These are phyloP conservation scores for Geotria australis DNA, from an alignment of 2,797 vertebrate species.

Conservation along the genomic window DNA sequence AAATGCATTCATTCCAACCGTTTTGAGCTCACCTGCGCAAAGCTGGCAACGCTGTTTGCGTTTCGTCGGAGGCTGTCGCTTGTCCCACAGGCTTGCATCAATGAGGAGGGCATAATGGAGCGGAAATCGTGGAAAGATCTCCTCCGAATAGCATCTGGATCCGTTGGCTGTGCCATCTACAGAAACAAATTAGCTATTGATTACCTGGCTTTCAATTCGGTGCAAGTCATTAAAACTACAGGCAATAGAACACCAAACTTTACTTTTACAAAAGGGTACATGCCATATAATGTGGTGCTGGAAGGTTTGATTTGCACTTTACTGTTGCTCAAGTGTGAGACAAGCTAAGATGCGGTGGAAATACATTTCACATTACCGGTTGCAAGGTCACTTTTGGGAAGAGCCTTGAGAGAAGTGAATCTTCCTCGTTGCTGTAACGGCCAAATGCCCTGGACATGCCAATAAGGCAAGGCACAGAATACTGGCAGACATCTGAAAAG, in stretches of 20 bases:
- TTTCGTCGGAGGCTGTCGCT: conserved; percentile 45
- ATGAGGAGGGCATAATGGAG: conserved; percentile 68
- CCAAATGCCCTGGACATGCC: conserved; percentile 31
- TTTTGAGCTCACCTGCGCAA: conserved; percentile 24
- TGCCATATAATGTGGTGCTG: no score
- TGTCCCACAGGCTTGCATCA: conserved; percentile 40
- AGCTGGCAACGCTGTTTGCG: conserved; percentile 33
- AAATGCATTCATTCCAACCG: no score
- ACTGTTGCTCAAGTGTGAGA: no score
- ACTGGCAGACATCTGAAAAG: no score
- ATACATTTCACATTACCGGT: conserved; percentile 8
- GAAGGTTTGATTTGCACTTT: no score
- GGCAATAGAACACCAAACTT: no score
- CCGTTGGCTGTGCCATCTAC: conserved; percentile 8
- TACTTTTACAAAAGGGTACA: no score
- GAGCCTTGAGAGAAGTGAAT: conserved; percentile 64
- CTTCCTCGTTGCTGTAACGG: conserved; percentile 65
- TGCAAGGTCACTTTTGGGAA: conserved; percentile 38
- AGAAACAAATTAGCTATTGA: no score
- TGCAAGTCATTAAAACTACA: no score
- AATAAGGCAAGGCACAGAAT: not conserved
- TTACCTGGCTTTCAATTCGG: no score
- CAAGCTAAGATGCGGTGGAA: not conserved
- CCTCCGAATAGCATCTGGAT: conserved; percentile 27
- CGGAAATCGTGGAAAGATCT: conserved; percentile 89